Evolutionary conservation across 2,888 invertebrate genomes (phyloP).

Genomic region (Ichneumoninae sp.): DNA sequence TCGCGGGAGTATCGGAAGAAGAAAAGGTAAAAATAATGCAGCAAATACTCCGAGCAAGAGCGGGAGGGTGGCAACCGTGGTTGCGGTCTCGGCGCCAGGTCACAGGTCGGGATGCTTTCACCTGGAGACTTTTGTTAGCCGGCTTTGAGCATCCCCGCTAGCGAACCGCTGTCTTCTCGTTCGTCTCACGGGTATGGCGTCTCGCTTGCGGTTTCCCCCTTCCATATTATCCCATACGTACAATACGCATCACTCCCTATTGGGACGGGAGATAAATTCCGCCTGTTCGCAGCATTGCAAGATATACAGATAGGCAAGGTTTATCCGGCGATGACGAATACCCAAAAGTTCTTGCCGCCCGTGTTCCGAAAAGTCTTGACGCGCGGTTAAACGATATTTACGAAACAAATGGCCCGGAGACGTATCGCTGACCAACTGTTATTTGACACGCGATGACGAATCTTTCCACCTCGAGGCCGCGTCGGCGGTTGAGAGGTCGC

Average conservation of each 20-base stretch:
- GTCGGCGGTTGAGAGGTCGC: slow-evolving; percentile 39
- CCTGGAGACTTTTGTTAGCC: slow-evolving; percentile 66
- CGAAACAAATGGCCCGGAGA: slow-evolving; percentile 19
- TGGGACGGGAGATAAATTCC: not conserved
- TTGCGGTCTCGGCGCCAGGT: slow-evolving; percentile 60
- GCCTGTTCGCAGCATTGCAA: not conserved
- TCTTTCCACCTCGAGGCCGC: not conserved
- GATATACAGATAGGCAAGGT: not conserved
- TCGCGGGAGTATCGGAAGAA: slow-evolving; percentile 13
- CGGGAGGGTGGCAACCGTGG: slow-evolving; percentile 41
- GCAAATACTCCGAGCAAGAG: slow-evolving; percentile 20
- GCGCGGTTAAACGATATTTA: slow-evolving; percentile 18
- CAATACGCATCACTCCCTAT: not conserved
- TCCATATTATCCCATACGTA: slow-evolving; percentile 15
- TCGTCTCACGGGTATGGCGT: not conserved
- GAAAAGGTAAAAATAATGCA: slow-evolving; percentile 26
- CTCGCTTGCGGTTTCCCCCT: slow-evolving; percentile 13
- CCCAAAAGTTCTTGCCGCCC: not conserved
- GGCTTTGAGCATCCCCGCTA: slow-evolving; percentile 46
- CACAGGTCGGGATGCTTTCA: slow-evolving; percentile 67
- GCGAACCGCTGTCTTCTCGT: slow-evolving; percentile 4
- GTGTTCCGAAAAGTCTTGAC: slow-evolving; percentile 5
- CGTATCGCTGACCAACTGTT: slow-evolving; percentile 34
- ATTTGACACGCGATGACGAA: slow-evolving; percentile 25
- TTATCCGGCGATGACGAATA: not conserved